Conservation (phyloP, 2,113 vertebrate genomes). For the Phylloscopus whistleri region DNA sequence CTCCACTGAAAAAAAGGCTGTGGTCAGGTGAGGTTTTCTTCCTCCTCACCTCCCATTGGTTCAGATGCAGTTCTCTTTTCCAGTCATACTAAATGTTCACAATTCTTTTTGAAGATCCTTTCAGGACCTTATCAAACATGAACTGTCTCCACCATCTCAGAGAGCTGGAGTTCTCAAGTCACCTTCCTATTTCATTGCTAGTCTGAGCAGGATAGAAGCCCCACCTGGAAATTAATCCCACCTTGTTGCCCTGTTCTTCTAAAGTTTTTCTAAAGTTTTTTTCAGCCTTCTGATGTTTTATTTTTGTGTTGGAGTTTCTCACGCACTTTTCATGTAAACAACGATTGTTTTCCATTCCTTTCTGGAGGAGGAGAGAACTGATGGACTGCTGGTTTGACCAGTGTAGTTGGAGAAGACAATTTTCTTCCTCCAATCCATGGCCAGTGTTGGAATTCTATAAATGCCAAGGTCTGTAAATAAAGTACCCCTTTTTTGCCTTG, state of each 20-base stretch:
- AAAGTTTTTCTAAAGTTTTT: no score
- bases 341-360: no score
- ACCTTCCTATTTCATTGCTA: not conserved
- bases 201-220: not conserved
- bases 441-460: no score
- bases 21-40: not conserved
- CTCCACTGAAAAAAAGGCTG: not conserved
- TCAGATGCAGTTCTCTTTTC: not conserved
- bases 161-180: not conserved
- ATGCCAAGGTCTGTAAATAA: no score
- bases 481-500: no score
- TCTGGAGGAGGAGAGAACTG: no score
- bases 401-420: no score
- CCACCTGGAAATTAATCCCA: not conserved
- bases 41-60: not conserved
- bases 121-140: rapidly evolving
- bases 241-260: not conserved
- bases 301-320: no score
- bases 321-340: no score
- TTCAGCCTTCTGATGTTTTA: no score
- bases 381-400: no score
- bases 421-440: no score
- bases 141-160: not conserved
- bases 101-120: not conserved
- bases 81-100: not conserved